phyloP scores from a whole-genome alignment of 1,140 invertebrate species.

The Brachionus asplanchnoidis region DNA sequence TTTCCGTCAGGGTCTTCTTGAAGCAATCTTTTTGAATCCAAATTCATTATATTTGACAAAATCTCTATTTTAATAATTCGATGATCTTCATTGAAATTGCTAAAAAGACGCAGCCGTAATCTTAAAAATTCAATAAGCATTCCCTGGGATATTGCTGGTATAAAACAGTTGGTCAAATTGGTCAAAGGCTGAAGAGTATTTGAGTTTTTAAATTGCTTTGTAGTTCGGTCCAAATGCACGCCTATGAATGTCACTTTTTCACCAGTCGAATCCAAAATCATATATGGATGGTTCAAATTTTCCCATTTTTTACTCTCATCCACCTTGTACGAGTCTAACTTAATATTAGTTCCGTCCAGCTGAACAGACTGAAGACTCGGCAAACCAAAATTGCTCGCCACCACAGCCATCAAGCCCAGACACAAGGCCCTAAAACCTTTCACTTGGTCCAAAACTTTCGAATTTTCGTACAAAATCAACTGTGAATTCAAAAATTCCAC shows the following conservation, averaged over 20 bases:
- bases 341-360: not conserved
- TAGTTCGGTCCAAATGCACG: not conserved
- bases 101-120: not conserved
- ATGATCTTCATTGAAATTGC: constrained; percentile 4
- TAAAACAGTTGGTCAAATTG: not conserved
- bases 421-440: not conserved
- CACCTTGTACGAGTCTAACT: not conserved
- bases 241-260: constrained; percentile 22
- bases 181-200: constrained; percentile 18
- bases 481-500: constrained; percentile 52
- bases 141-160: not conserved
- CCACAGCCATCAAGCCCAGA: not conserved
- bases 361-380: not conserved
- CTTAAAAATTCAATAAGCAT: constrained; percentile 1
- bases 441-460: constrained; percentile 34
- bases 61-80: not conserved
- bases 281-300: constrained; percentile 15
- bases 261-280: not conserved
- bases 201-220: not conserved
- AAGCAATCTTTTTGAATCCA: not conserved
- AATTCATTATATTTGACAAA: constrained; percentile 12
- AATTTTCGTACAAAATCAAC: constrained; percentile 49
- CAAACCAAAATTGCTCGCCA: constrained; percentile 21
- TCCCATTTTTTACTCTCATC: constrained; percentile 12
- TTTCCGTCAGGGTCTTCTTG: not conserved